A percentile compares a stretch with the other conserved stretches of the same genome.
These are phyloP conservation scores for Cavia porcellus DNA, from an alignment of 2,113 vertebrate genomes.

Conservation along the genomic window DNA sequence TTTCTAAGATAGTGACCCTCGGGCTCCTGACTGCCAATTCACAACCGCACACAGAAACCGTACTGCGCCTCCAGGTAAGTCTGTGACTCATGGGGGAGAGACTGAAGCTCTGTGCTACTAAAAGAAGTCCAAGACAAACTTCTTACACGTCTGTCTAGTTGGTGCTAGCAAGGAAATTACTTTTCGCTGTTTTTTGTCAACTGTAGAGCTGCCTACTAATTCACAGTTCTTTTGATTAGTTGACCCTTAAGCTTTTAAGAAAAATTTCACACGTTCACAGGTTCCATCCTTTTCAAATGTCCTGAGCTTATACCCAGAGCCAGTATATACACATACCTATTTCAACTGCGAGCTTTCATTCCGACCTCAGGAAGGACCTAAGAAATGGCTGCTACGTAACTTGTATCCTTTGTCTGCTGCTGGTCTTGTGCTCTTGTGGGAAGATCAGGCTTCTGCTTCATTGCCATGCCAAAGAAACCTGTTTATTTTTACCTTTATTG, in stretches of 20 bases:
- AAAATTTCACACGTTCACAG: not conserved
- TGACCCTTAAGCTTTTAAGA: not conserved
- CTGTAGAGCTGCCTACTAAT: not conserved
- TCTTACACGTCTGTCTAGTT: not conserved
- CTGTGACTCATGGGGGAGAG: not conserved
- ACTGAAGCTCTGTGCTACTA: not conserved
- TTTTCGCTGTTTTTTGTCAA: not conserved
- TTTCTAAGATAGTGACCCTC: not conserved
- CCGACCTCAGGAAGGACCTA: not conserved
- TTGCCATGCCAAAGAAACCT: not conserved
- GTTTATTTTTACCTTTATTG: not conserved
- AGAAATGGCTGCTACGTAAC: not conserved
- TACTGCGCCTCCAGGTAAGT: not conserved
- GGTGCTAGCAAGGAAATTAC: not conserved
- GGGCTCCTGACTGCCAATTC: not conserved
- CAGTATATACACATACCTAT: not conserved
- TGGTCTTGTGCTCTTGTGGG: not conserved
- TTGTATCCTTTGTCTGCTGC: not conserved
- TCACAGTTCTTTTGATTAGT: not conserved
- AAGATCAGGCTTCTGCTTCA: not conserved
- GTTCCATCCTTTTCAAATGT: not conserved
- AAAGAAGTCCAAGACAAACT: not conserved
- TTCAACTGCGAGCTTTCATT: not conserved
- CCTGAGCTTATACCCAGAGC: not conserved
- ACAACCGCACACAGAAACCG: not conserved